Conservation (phyloP, 2,113 vertebrate genomes). For the Trochalopteron elliotii region DNA sequence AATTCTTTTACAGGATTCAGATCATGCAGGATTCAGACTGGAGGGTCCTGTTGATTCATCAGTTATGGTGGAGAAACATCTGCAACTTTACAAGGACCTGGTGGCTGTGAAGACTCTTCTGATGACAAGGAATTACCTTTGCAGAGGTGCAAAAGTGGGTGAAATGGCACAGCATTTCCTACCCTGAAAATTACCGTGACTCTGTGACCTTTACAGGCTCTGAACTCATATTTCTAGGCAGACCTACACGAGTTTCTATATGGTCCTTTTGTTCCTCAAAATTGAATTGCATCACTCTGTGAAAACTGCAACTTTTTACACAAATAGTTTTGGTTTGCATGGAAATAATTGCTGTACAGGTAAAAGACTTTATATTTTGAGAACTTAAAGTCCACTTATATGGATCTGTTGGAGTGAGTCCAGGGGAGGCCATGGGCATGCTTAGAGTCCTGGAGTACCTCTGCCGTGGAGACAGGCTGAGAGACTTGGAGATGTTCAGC, state of each 20-base stretch:
- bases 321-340: neutral
- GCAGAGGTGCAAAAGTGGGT: neutral
- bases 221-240: neutral
- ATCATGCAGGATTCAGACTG: neutral
- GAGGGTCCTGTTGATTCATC: neutral
- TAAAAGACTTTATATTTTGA: neutral
- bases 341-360: neutral
- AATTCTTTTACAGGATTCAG: neutral
- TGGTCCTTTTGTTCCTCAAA: neutral
- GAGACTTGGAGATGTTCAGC: neutral
- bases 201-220: neutral
- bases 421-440: neutral
- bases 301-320: neutral
- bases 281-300: neutral
- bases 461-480: neutral
- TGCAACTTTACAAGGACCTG: neutral
- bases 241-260: neutral
- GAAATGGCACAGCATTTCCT: neutral
- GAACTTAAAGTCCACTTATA: neutral
- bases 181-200: neutral
- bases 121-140: neutral
- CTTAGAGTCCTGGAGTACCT: neutral
- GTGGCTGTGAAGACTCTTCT: neutral
- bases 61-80: fast-evolving
- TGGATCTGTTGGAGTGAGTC: neutral